A percentile compares a stretch with the other conserved stretches of the same genome.
Evolutionary conservation across 2,888 invertebrate genomes (phyloP).

Genomic region (Ophioninae sp.): DNA sequence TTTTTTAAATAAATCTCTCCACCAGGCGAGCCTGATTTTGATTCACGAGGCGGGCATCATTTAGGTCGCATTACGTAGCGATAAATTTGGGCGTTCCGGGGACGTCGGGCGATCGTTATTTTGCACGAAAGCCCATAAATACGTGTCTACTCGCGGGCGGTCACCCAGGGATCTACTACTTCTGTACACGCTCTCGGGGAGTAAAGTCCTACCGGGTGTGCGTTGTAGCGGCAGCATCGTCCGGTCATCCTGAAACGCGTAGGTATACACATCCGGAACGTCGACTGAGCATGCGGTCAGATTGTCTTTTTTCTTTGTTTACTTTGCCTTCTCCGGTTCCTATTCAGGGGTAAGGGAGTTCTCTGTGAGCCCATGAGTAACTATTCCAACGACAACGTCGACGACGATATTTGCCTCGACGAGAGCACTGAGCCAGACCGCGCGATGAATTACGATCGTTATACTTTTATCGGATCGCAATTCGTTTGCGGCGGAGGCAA

Average conservation of each 20-base stretch:
- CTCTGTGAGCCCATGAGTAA: conserved; percentile 35
- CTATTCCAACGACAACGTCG: conserved; percentile 44
- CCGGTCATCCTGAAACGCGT: conserved; percentile 60
- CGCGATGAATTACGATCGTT: conserved; percentile 62
- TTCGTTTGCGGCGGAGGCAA: conserved; percentile 47
- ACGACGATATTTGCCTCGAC: conserved; percentile 55
- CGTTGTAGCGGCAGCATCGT: conserved; percentile 6
- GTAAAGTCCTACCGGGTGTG: conserved; percentile 52
- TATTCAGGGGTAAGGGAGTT: conserved; percentile 37
- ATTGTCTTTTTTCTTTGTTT: conserved; percentile 48
- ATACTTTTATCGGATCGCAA: conserved; percentile 64
- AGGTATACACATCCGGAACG: conserved; percentile 62
- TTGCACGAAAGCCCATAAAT: conserved; percentile 66
- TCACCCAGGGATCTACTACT: conserved; percentile 48
- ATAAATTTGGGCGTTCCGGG: conserved; percentile 70
- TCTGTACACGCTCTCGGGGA: conserved; percentile 36
- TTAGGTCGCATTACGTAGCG: conserved; percentile 71
- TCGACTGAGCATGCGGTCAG: conserved; percentile 47
- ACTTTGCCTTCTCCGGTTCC: conserved; percentile 22
- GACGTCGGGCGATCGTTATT: conserved; percentile 68
- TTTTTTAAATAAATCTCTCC: conserved; percentile 52
- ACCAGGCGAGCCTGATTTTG: conserved; percentile 67
- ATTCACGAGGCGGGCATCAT: conserved; percentile 72
- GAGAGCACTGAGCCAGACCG: conserved; percentile 54
- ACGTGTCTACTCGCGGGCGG: conserved; percentile 60